phyloP scores from a whole-genome alignment of 1,140 invertebrate species.

The Ostrea denselamellosa region DNA sequence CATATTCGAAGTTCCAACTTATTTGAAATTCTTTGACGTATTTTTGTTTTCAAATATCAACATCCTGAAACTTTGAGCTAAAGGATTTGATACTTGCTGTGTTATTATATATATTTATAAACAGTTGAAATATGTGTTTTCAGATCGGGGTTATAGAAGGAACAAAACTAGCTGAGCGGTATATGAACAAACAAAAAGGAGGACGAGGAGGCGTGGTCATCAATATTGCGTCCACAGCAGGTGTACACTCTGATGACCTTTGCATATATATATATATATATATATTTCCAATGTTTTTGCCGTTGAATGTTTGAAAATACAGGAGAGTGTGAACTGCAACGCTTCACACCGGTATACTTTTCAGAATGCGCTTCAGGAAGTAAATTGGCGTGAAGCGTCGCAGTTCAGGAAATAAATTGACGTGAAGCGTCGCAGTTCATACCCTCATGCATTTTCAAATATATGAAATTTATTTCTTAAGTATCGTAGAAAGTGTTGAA shows the following conservation, averaged over 20 bases:
- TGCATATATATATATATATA: too few relatives aligned
- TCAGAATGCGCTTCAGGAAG: too few relatives aligned
- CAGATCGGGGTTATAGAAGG: slow-evolving; percentile 65
- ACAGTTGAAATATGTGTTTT: slow-evolving; percentile 23
- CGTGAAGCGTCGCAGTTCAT: too few relatives aligned
- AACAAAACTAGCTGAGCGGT: slow-evolving; percentile 56
- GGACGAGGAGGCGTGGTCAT: slow-evolving; percentile 62
- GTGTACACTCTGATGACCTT: slow-evolving; percentile 15
- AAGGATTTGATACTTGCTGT: not conserved
- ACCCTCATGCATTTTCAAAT: not conserved
- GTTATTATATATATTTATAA: not conserved
- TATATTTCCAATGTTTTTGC: too few relatives aligned
- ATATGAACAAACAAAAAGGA: slow-evolving; percentile 58
- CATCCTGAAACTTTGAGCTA: too few relatives aligned
- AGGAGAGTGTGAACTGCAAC: too few relatives aligned
- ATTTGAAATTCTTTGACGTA: too few relatives aligned
- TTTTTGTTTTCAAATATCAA: too few relatives aligned
- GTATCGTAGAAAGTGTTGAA: not conserved
- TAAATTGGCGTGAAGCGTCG: too few relatives aligned
- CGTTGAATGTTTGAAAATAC: too few relatives aligned
- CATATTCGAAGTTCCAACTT: not conserved
- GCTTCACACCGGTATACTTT: too few relatives aligned
- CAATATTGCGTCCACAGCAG: slow-evolving; percentile 65
- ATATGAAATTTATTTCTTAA: not conserved
- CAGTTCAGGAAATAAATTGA: too few relatives aligned